phyloP scores from a whole-genome alignment of 2,113 vertebrate genomes.

The Heptranchias perlo region DNA sequence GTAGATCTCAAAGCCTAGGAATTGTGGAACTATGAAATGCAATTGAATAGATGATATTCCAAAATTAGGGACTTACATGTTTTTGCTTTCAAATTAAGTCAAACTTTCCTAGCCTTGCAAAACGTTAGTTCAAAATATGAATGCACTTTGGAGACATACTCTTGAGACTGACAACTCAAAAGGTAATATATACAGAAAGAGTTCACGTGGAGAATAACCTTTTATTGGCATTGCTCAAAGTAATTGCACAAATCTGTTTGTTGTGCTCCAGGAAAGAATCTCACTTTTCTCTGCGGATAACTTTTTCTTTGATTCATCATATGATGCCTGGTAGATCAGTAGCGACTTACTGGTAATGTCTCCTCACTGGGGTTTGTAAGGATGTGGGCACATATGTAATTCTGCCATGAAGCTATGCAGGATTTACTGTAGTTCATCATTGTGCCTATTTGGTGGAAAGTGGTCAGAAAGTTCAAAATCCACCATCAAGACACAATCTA shows the following conservation, averaged over 20 bases:
- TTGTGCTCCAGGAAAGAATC: background rate
- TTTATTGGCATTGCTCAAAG: background rate
- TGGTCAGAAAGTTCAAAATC: background rate
- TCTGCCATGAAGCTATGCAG: background rate
- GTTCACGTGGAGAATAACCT: background rate
- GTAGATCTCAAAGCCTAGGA: background rate
- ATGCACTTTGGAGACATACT: background rate
- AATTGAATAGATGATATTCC: too few species aligned
- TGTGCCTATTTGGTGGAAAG: background rate
- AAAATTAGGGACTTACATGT: background rate
- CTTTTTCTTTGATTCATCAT: background rate
- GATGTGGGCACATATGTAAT: background rate
- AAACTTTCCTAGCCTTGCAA: too few species aligned
- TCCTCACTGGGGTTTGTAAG: background rate
- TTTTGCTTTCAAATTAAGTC: background rate
- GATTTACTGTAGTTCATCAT: background rate
- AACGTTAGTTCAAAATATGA: background rate
- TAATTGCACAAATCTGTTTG: background rate
- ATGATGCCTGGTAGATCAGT: background rate
- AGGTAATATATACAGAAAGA: background rate
- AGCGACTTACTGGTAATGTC: background rate
- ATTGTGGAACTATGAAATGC: background rate
- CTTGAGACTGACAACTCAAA: background rate
- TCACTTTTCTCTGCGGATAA: too few species aligned
- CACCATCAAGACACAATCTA: background rate